Percentiles rank a stretch among this genome's conserved stretches.
Evolutionary conservation across 2,113 vertebrate species (phyloP).

Genomic region (Percopsis transmontana): DNA sequence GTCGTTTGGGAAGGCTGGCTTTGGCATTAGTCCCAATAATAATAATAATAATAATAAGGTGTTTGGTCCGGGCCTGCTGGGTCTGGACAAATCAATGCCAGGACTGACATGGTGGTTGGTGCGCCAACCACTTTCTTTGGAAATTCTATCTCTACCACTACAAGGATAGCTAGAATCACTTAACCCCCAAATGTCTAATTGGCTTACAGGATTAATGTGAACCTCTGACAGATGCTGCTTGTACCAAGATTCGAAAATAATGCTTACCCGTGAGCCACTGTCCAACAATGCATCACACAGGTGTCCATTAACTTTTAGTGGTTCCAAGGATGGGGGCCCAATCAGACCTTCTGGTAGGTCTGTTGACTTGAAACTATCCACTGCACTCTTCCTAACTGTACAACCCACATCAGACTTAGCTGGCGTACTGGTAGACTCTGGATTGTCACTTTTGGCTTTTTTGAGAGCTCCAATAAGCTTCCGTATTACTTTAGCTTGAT

Average conservation of each 20-base stretch:
- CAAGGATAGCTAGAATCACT: slow-evolving; percentile 20
- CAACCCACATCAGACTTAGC: neutral
- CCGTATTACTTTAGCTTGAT: neutral
- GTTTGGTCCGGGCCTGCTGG: slow-evolving; percentile 2
- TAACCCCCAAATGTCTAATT: slow-evolving; percentile 15
- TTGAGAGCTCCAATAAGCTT: neutral
- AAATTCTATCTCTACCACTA: slow-evolving; percentile 21
- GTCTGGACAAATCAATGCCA: slow-evolving; percentile 14
- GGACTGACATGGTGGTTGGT: neutral
- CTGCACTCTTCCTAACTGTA: slow-evolving; percentile 8
- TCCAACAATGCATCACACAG: slow-evolving; percentile 3
- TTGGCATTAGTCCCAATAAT: slow-evolving; percentile 17
- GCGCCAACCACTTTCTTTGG: slow-evolving; percentile 7
- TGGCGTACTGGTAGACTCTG: neutral
- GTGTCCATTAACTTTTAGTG: slow-evolving; percentile 3
- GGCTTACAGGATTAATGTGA: slow-evolving; percentile 10
- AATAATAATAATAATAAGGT: too few species aligned
- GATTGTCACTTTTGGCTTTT: neutral
- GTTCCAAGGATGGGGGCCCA: neutral
- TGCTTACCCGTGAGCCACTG: neutral
- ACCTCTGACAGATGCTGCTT: neutral
- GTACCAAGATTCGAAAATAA: slow-evolving; percentile 5
- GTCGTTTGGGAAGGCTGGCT: neutral
- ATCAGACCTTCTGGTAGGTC: neutral
- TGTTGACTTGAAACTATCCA: neutral